Percentiles rank a stretch among this genome's conserved stretches.
These are phyloP conservation scores for Drosophila picticornis DNA, from an alignment of 2,888 invertebrate genomes.

Conservation along the genomic window DNA sequence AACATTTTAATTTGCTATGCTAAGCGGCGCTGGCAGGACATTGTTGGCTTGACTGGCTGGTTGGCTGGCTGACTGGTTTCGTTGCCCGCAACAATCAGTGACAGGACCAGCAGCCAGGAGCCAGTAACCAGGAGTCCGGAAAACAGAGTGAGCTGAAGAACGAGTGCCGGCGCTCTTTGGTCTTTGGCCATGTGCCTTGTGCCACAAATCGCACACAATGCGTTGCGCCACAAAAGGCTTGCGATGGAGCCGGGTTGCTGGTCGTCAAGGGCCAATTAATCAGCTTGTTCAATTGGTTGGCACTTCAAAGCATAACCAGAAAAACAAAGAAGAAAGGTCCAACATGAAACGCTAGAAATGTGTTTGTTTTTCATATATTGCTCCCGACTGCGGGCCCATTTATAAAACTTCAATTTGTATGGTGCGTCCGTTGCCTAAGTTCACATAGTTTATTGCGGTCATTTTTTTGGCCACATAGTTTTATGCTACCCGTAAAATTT, in stretches of 20 bases:
- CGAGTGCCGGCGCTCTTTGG: slow-evolving; percentile 19
- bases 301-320: slow-evolving; percentile 47
- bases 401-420: slow-evolving; percentile 75
- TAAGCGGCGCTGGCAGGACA: slow-evolving; percentile 32
- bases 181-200: slow-evolving; percentile 29
- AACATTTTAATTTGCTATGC: slow-evolving; percentile 70
- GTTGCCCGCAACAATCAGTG: slow-evolving; percentile 41
- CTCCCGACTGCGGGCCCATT: slow-evolving; percentile 60
- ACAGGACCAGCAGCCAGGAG: slow-evolving; percentile 20
- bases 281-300: slow-evolving; percentile 65
- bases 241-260: slow-evolving; percentile 16
- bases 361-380: slow-evolving; percentile 22
- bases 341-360: slow-evolving; percentile 35
- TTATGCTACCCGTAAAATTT: slow-evolving; percentile 66
- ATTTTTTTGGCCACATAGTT: slow-evolving; percentile 50
- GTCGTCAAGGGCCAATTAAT: slow-evolving; percentile 73
- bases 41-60: slow-evolving; percentile 33
- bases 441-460: slow-evolving; percentile 65
- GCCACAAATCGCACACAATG: slow-evolving; percentile 52
- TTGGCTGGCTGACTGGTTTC: slow-evolving; percentile 4
- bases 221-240: slow-evolving; percentile 42
- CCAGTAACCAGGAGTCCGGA: slow-evolving; percentile 1
- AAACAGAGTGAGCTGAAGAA: slow-evolving; percentile 5
- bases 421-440: slow-evolving; percentile 47
- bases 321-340: slow-evolving; percentile 33